Percentiles rank a stretch among this genome's conserved stretches.
These are phyloP conservation scores for Clistopyga incitator DNA, from an alignment of 2,888 invertebrate species.

Conservation along the genomic window DNA sequence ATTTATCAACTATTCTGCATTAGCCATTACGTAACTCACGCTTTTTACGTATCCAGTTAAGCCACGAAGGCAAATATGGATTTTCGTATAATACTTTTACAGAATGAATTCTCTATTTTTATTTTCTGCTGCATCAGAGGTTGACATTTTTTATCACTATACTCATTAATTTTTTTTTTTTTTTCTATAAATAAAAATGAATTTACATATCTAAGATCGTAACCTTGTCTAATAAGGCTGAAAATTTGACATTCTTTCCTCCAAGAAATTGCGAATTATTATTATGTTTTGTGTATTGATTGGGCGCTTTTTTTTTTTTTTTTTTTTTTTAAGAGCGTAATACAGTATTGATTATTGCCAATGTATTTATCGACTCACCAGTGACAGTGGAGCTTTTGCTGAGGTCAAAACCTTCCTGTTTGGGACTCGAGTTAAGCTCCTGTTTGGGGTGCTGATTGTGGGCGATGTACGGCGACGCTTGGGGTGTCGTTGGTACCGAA, in stretches of 20 bases:
- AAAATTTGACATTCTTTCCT: too few species aligned
- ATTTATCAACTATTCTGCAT: constrained; percentile 48
- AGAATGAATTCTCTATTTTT: background rate
- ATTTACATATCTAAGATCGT: too few species aligned
- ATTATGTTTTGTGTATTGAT: too few species aligned
- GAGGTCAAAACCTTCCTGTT: constrained; percentile 88
- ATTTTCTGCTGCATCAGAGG: too few species aligned
- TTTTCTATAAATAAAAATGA: too few species aligned
- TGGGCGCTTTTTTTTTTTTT: background rate
- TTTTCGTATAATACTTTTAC: constrained; percentile 19
- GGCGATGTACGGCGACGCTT: constrained; percentile 80
- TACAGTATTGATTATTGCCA: background rate
- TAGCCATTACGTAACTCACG: constrained; percentile 14
- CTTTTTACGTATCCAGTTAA: constrained; percentile 24
- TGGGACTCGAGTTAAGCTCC: constrained; percentile 84
- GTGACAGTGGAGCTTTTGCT: constrained; percentile 88
- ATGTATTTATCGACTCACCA: constrained; percentile 85
- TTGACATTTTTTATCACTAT: too few species aligned
- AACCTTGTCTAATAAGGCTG: too few species aligned
- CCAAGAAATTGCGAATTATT: too few species aligned
- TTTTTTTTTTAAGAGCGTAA: too few species aligned
- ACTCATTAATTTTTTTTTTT: too few species aligned
- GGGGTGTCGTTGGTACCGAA: constrained; percentile 85
- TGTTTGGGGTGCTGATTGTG: constrained; percentile 82
- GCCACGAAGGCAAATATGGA: constrained; percentile 43